Conservation (phyloP, 2,113 vertebrate genomes). For the Pituophis catenifer region DNA sequence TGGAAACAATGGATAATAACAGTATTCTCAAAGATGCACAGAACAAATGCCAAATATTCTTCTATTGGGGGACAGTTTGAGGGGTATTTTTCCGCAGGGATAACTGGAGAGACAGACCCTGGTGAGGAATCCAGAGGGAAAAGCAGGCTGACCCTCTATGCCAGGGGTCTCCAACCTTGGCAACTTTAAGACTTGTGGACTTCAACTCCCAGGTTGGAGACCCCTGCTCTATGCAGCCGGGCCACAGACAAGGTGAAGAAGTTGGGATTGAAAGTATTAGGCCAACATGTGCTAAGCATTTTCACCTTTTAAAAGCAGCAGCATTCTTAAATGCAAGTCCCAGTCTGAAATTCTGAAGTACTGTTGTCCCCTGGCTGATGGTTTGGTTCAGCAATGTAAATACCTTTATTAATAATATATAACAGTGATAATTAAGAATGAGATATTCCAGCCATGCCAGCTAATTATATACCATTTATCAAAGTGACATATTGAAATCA, state of each 20-base stretch:
- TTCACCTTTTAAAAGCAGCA: not conserved
- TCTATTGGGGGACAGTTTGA: not conserved
- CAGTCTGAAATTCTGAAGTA: conserved; percentile 14
- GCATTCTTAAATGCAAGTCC: not conserved
- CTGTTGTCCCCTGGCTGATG: conserved; percentile 14
- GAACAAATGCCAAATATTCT: not conserved
- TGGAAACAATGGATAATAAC: not conserved
- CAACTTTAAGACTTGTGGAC: too few relatives aligned
- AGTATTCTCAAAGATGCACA: not conserved
- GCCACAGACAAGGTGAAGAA: not conserved
- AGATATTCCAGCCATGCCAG: conserved; percentile 12
- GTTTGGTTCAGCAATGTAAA: conserved; percentile 29
- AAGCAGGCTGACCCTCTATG: not conserved
- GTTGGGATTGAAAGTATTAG: not conserved
- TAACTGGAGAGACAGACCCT: not conserved
- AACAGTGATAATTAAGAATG: conserved; percentile 43
- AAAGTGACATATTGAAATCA: conserved; percentile 26
- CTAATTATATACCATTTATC: conserved; percentile 42
- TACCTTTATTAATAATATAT: conserved; percentile 54
- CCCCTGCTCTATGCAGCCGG: not conserved
- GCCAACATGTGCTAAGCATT: not conserved
- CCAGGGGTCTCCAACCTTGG: too few relatives aligned
- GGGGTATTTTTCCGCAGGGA: not conserved
- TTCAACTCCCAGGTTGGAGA: too few relatives aligned
- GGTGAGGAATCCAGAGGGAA: not conserved